Percentiles rank a stretch among this genome's conserved stretches.
phyloP scores from a whole-genome alignment of 2,113 vertebrate species.

The Sinosuthora webbiana region DNA sequence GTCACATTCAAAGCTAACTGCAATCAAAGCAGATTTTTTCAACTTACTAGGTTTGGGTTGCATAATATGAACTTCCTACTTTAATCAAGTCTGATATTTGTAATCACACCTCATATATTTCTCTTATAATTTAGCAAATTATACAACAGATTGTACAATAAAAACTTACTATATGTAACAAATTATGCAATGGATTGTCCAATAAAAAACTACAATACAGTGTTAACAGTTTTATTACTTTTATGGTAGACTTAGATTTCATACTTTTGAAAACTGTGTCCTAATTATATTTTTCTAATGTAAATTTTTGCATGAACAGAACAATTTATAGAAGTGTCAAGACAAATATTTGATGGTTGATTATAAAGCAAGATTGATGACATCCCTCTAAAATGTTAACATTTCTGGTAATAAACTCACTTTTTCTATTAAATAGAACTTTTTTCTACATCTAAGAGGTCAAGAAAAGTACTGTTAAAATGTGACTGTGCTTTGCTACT shows the following conservation, averaged over 20 bases:
- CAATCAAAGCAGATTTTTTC: not conserved
- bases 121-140: not conserved
- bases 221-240: not conserved
- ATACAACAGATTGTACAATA: not conserved
- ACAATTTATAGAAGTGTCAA: not conserved
- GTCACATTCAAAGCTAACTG: not conserved
- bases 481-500: not conserved
- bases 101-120: not conserved
- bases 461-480: conserved; percentile 15
- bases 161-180: not conserved
- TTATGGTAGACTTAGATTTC: not conserved
- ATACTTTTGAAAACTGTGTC: not conserved
- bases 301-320: not conserved
- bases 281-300: not conserved
- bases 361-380: not conserved
- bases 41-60: not conserved
- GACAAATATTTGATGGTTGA: not conserved
- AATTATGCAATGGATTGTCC: not conserved
- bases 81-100: not conserved
- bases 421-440: not conserved
- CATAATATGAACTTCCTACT: not conserved
- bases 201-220: not conserved
- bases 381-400: not conserved
- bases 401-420: not conserved
- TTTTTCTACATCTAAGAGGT: not conserved